Percentiles rank a stretch among this genome's conserved stretches.
phyloP scores from a whole-genome alignment of 2,888 invertebrate species.

The Serripes groenlandicus region DNA sequence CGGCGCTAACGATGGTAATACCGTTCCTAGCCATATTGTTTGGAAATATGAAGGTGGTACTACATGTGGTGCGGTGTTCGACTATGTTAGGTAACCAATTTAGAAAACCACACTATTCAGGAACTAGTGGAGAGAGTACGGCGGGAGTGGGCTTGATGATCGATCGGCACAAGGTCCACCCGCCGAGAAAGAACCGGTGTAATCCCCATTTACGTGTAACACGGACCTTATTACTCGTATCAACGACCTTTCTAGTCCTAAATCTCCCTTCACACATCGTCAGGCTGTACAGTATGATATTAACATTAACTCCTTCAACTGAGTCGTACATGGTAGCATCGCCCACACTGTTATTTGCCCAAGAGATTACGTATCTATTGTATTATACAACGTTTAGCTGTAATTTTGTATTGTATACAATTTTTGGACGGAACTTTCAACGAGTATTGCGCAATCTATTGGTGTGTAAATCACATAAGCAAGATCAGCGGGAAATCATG shows the following conservation, averaged over 20 bases:
- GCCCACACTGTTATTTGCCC: conserved; percentile 40
- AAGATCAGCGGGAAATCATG: conserved; percentile 6
- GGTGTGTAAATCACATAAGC: conserved; percentile 1
- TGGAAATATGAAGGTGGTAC: conserved; percentile 63
- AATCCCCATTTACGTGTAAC: conserved; percentile 71
- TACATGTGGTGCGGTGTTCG: conserved; percentile 5
- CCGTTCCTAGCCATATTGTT: conserved; percentile 71
- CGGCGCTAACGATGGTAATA: conserved; percentile 72
- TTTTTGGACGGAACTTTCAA: conserved; percentile 72
- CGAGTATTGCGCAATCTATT: conserved; percentile 42
- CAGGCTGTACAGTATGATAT: conserved; percentile 70
- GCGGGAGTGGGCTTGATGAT: not conserved
- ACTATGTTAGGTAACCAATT: not conserved
- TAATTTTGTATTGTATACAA: conserved; percentile 73
- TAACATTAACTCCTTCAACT: not conserved
- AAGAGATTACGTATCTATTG: conserved; percentile 66
- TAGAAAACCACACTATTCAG: not conserved
- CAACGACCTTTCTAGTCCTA: conserved; percentile 76
- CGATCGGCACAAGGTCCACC: not conserved
- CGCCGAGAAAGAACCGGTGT: conserved; percentile 8
- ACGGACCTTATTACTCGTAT: conserved; percentile 75
- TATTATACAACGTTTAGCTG: conserved; percentile 74
- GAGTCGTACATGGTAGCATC: conserved; percentile 5
- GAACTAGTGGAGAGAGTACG: not conserved
- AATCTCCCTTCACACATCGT: conserved; percentile 79